Evolutionary conservation across 2,888 invertebrate genomes (phyloP), one percentile per base, ranked within the genome.

Genomic region (Rambutsinella grinnellia): DNA sequence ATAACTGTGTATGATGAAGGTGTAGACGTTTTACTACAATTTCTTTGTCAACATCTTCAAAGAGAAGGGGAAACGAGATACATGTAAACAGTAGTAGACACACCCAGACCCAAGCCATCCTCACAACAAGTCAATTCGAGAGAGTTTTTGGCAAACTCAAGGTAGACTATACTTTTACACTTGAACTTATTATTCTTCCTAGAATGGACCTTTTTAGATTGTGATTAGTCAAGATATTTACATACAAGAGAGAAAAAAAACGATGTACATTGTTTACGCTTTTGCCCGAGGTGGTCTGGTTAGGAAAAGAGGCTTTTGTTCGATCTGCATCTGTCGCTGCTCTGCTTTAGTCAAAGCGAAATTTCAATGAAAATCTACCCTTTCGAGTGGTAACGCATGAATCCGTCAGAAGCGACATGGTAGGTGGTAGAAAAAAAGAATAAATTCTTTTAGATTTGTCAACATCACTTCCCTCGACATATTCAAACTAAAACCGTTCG

Each of bases 381-480:
- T n/a, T n/a, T n/a, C n/a, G n/a, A n/a, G n/a, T n/a, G n/a, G n/a
- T n/a, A n/a, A n/a, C n/a, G n/a, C n/a, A n/a, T n/a, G n/a, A n/a
- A n/a, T n/a, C n/a, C n/a, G n/a, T n/a, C n/a, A n/a, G n/a, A n/a
- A n/a, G n/a, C n/a, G n/a, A n/a, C 21, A 19, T 60, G 15, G 61
- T 8, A 47, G 2, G 8, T 36, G 15, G 10, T 8, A 46, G 6
- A 21, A 47, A 66, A 46, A 46, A 27, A 19, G 47, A 65, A 53
- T 36, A 65, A 67, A 57, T 67, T 67, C 23, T 26, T 36, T 36
- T 5, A 13, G 57, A 44, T 67, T 67, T 56, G 56, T 67, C 67
- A 67, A 57, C 57, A 57, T 58, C 67, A 67, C 67, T 67, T 67
- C 67, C 67, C 46, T 36, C 56, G 56, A 66, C n/a, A n/a, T n/a